phyloP scores from a whole-genome alignment of 1,140 invertebrate genomes.

The Drosophila yakuba region DNA sequence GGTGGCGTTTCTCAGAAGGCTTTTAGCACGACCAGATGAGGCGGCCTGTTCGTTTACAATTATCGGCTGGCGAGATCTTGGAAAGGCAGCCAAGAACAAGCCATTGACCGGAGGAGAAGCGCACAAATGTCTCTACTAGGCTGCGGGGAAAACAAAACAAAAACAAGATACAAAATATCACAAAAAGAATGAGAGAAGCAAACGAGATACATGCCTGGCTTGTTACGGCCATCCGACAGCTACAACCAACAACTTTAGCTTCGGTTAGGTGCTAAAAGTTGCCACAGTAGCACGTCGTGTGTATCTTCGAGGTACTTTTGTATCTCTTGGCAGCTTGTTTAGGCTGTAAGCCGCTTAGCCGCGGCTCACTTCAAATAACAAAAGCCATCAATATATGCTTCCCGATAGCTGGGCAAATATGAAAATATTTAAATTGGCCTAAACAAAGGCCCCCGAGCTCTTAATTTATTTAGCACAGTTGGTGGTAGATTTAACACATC shows the following conservation, averaged over 20 bases:
- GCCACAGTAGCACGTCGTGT: slow-evolving; percentile 62
- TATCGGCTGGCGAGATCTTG: slow-evolving; percentile 60
- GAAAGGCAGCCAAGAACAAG: slow-evolving; percentile 66
- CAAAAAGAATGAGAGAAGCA: slow-evolving; percentile 10
- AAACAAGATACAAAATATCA: slow-evolving; percentile 34
- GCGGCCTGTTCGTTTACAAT: slow-evolving; percentile 39
- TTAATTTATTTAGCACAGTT: slow-evolving; percentile 79
- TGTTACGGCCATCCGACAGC: slow-evolving; percentile 60
- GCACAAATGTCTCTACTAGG: slow-evolving; percentile 49
- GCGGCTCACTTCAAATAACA: slow-evolving; percentile 65
- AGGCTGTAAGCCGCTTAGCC: slow-evolving; percentile 49
- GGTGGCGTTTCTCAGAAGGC: slow-evolving; percentile 69
- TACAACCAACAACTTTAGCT: slow-evolving; percentile 39
- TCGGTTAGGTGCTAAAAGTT: slow-evolving; percentile 71
- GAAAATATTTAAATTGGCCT: slow-evolving; percentile 62
- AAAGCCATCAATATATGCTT: slow-evolving; percentile 46
- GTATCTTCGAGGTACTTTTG: slow-evolving; percentile 68
- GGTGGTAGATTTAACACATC: slow-evolving; percentile 74
- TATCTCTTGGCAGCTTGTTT: slow-evolving; percentile 45
- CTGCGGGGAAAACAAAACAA: slow-evolving; percentile 19
- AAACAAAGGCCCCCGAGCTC: slow-evolving; percentile 45
- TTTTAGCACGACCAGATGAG: slow-evolving; percentile 58
- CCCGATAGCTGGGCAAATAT: slow-evolving; percentile 67
- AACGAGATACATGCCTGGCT: slow-evolving; percentile 62
- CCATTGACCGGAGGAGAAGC: slow-evolving; percentile 67